phyloP scores from a whole-genome alignment of 1,140 invertebrate genomes.

The Pseudomyrmex gracilis region DNA sequence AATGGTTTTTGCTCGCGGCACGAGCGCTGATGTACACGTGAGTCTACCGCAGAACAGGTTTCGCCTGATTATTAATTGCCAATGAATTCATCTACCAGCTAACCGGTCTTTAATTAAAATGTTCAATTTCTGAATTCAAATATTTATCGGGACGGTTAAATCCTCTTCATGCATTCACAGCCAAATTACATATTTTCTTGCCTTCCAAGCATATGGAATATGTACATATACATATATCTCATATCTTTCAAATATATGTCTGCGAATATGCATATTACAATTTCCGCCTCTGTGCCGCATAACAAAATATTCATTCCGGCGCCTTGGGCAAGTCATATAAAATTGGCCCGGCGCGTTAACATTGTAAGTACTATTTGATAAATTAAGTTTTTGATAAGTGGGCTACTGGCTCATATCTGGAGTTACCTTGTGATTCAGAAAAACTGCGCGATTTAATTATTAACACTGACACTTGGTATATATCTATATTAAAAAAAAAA shows the following conservation, averaged over 20 bases:
- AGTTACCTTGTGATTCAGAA: no score
- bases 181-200: slow-evolving; percentile 28
- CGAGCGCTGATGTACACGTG: neutral
- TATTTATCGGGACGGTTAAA: slow-evolving; percentile 48
- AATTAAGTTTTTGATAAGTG: neutral
- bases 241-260: slow-evolving; percentile 8
- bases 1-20: slow-evolving; percentile 34
- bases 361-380: no score
- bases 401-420: neutral
- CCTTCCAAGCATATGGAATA: slow-evolving; percentile 7
- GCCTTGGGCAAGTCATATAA: no score
- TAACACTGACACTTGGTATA: neutral
- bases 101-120: slow-evolving; percentile 56
- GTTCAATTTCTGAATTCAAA: slow-evolving; percentile 54
- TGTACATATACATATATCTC: no score
- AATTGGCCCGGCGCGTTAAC: no score
- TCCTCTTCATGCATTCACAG: slow-evolving; percentile 9
- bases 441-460: slow-evolving; percentile 13
- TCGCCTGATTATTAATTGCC: slow-evolving; percentile 58
- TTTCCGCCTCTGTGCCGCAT: neutral
- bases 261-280: neutral
- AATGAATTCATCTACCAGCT: slow-evolving; percentile 38
- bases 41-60: slow-evolving; percentile 18
- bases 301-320: no score
- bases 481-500: slow-evolving; percentile 19